Evolutionary conservation across 2,888 invertebrate species (phyloP).

Genomic region (Minunthozetes semirufus): DNA sequence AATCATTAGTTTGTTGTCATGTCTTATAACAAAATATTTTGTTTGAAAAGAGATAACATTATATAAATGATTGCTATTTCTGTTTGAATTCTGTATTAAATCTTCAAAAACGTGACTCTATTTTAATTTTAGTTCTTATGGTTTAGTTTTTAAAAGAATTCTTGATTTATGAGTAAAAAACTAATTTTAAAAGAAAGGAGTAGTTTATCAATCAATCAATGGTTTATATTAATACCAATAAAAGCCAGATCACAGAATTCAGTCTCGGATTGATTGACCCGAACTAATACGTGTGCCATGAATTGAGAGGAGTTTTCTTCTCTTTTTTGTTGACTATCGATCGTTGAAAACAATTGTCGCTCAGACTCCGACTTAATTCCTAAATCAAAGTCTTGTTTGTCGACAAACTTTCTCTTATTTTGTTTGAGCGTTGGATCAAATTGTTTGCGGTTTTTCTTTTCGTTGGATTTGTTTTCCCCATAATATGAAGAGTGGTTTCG

Average conservation of each 20-base stretch:
- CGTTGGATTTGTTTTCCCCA: neutral
- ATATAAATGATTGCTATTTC: too few relatives aligned
- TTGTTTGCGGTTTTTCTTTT: neutral
- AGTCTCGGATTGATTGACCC: constrained; percentile 24
- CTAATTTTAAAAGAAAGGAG: too few relatives aligned
- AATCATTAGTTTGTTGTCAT: too few relatives aligned
- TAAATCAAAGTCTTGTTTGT: neutral
- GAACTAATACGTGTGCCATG: neutral
- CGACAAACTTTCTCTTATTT: neutral
- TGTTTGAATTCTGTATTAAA: too few relatives aligned
- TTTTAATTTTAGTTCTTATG: too few relatives aligned
- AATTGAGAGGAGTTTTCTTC: neutral
- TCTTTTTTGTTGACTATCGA: neutral
- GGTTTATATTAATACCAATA: constrained; percentile 9
- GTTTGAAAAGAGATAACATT: too few relatives aligned
- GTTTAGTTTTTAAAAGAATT: too few relatives aligned
- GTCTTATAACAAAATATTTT: too few relatives aligned
- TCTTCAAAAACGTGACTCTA: too few relatives aligned
- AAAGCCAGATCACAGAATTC: constrained; percentile 36
- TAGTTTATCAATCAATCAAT: neutral
- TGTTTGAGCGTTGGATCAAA: neutral
- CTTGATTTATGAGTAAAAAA: too few relatives aligned
- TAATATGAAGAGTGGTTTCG: neutral
- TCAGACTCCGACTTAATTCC: neutral
- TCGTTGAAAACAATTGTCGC: neutral